phyloP scores from a whole-genome alignment of 2,888 invertebrate genomes.

The Coronaproctus castanopsis region DNA sequence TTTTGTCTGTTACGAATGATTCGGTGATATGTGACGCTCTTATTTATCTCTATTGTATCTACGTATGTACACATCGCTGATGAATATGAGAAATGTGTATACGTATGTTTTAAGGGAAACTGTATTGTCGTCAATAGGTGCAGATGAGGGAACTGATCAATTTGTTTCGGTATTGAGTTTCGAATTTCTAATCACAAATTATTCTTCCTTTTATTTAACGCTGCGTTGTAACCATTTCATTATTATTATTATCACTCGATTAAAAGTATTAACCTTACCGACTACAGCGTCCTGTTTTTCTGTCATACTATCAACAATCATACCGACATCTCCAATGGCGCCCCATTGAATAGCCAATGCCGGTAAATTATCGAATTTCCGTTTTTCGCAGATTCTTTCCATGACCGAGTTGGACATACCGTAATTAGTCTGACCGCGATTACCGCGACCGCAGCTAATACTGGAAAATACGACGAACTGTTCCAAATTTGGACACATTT shows the following conservation, averaged over 20 bases:
- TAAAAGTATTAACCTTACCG: background rate
- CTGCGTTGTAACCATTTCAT: background rate
- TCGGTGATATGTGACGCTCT: too few relatives aligned
- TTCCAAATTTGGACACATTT: conserved; percentile 33
- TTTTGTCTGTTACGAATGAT: too few relatives aligned
- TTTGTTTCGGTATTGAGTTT: too few relatives aligned
- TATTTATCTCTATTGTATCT: too few relatives aligned
- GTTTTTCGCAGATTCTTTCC: conserved; percentile 44
- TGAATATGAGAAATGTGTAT: too few relatives aligned
- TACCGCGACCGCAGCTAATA: conserved; percentile 79
- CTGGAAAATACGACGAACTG: conserved; percentile 83
- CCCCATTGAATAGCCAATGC: conserved; percentile 82
- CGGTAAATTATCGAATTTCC: conserved; percentile 45
- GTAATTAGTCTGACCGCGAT: conserved; percentile 77
- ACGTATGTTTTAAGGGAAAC: background rate
- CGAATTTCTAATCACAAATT: too few relatives aligned
- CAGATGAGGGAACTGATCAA: too few relatives aligned
- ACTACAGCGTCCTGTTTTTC: background rate
- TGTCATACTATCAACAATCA: conserved; percentile 18
- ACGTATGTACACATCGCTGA: too few relatives aligned
- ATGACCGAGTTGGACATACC: conserved; percentile 61
- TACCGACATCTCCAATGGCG: conserved; percentile 67
- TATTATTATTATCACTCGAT: background rate
- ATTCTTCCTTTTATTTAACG: too few relatives aligned
- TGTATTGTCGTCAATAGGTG: too few relatives aligned